Conservation (phyloP, 1,140 invertebrate species). For the Rhagoletis pomonella region DNA sequence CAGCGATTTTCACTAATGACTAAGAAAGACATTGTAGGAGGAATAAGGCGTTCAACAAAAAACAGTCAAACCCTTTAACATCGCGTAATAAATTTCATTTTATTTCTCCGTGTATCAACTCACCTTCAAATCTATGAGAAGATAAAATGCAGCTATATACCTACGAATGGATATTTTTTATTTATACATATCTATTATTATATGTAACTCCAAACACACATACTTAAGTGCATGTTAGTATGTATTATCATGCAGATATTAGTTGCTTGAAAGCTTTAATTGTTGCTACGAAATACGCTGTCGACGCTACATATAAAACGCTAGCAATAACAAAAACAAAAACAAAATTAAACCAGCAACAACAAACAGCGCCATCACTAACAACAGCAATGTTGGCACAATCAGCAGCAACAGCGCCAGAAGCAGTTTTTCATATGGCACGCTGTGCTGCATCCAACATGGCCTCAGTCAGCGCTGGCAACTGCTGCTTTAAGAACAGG, state of each 20-base stretch:
- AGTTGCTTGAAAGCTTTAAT: slow-evolving; percentile 53
- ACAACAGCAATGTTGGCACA: background rate
- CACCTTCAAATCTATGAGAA: background rate
- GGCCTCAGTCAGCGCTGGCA: background rate
- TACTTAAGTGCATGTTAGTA: background rate
- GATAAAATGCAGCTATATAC: slow-evolving; percentile 19
- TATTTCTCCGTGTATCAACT: background rate
- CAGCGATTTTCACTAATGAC: too few species aligned
- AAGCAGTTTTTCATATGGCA: background rate
- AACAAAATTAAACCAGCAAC: background rate
- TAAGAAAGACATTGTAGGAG: too few species aligned
- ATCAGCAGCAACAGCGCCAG: slow-evolving; percentile 11
- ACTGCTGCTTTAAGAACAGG: background rate
- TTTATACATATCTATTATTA: background rate
- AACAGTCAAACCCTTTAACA: too few species aligned
- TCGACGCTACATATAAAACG: slow-evolving; percentile 23
- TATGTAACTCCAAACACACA: background rate
- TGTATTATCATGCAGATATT: background rate
- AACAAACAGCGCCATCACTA: background rate
- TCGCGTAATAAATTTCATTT: background rate
- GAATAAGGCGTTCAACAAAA: too few species aligned
- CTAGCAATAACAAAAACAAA: background rate
- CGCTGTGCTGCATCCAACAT: slow-evolving; percentile 28
- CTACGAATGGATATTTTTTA: too few species aligned
- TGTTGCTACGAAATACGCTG: slow-evolving; percentile 14